Evolutionary conservation across 2,888 invertebrate species (phyloP), one percentile per base, ranked within the genome.

Genomic region (Branchellion lobata): DNA sequence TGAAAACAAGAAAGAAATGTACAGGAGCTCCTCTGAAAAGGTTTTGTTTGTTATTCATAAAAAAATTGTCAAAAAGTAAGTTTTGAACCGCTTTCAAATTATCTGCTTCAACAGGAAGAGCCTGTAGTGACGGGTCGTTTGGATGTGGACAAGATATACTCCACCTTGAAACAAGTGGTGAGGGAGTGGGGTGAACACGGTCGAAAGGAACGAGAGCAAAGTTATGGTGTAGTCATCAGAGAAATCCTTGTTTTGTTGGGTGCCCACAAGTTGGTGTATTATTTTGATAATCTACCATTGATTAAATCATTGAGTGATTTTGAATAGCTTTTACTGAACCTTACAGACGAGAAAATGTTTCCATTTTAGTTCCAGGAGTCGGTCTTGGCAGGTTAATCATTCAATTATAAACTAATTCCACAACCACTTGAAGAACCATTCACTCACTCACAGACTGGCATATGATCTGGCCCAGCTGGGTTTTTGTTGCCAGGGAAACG

Each of bases 131-230:
- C 81, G 1, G 61, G 72, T 57, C 81, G 81, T 21, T 82, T 81
- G 74, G 83, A 83, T 84, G 90, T 92, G 86, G 92, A 92, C 84
- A 92, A 96, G 90, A 94, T 97, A 51, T 94, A 95, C 87, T 93
- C 94, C 27, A 95, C 96, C 1, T 89, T 99, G 83, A 96, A 96
- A 87, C 96, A 98, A 87, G 91, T 99, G 85, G 94, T 94, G n/a
- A 90, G 99, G 0, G 99, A 99, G 86, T 99, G 99, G 99, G 95
- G 95, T 84, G 89, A 89, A 0, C 92, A 92, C 82, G 96, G 97
- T 0, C 91, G 91, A 0, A 89, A 90, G 1, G 97, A 98, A 87
- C 89, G 97, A 36, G 90, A 91, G 57, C 92, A 93, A 79, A 96
- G 95, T 85, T 98, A 97, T 87, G 91, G 91, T 82, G 96, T 95